Evolutionary conservation across 2,113 vertebrate species (phyloP), one percentile per base, ranked within the genome.

Genomic region (Zootoca vivipara): DNA sequence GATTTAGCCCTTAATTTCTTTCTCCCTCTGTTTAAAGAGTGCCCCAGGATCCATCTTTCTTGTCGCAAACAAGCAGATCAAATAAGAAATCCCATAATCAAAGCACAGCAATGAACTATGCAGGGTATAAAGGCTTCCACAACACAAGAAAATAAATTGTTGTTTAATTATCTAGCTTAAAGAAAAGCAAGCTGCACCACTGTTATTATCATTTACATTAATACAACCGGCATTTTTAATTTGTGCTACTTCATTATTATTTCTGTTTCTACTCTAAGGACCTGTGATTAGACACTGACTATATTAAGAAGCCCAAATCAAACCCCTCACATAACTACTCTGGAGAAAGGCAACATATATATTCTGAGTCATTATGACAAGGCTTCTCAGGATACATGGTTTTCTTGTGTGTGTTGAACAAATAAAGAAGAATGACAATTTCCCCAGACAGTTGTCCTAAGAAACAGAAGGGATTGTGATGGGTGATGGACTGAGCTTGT

Each of bases 111-210:
- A 91, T 15, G 89, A 89, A 65, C 64, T 56, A 86, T 74, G 15
- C 20, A n/a, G 2, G 16, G 78, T 33, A 85, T 1, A 5, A 33
- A 15, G 40, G 16, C 16, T 88, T 92, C 83, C 67, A 85, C 87
- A 90, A 90, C 20, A 13, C n/a, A 83, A 78, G 24, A 0, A 89
- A 42, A 92, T 87, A 85, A 84, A 83, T 82, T 85, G 8, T 35
- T 90, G 13, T 67, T 93, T 85, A 92, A 93, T 93, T 92, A 92
- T 91, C 94, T 82, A 83, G 74, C 77, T 89, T 92, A 93, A 92
- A 78, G 35, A n/a, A 52, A 91, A 85, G 86, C 73, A 94, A 94
- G 87, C 72, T 78, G 77, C 72, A 9, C 82, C 90, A 87, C 6
- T 0, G 0, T 81, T 93, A 87, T 89, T 88, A 94, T 82, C 7